Percentiles rank a stretch among this genome's conserved stretches.
These are phyloP conservation scores for Macroteleia sp. DNA, from an alignment of 2,888 invertebrate species.

Conservation along the genomic window DNA sequence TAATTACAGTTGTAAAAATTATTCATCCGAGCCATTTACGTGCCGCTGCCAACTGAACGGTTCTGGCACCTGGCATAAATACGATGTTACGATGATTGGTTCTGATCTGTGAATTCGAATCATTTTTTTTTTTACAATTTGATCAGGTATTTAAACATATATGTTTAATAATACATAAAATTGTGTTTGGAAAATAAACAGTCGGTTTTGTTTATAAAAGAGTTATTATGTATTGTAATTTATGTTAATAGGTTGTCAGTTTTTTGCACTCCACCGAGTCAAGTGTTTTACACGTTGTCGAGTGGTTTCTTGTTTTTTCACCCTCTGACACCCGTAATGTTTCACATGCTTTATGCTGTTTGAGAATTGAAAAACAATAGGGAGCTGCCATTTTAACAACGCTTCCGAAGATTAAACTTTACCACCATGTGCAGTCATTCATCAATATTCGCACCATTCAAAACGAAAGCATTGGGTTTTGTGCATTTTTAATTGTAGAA, in stretches of 20 bases:
- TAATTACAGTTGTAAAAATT: not conserved
- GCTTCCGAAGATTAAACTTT: not conserved
- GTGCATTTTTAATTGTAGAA: too few species aligned
- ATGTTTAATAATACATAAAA: conserved; percentile 22
- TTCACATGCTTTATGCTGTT: conserved; percentile 13
- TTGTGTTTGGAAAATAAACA: not conserved
- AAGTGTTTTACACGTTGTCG: conserved; percentile 35
- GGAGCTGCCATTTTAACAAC: not conserved
- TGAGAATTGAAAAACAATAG: conserved; percentile 11
- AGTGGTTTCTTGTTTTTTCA: conserved; percentile 19
- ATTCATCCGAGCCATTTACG: too few species aligned
- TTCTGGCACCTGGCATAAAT: too few species aligned
- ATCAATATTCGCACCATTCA: too few species aligned
- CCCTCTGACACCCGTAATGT: conserved; percentile 8
- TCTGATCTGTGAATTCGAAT: conserved; percentile 1
- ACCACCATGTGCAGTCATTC: too few species aligned
- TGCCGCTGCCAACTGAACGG: too few species aligned
- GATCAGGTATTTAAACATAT: conserved; percentile 26
- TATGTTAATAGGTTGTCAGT: conserved; percentile 45
- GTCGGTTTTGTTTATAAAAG: conserved; percentile 44
- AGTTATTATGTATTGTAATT: conserved; percentile 51
- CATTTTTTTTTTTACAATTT: conserved; percentile 8
- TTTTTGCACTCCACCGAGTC: conserved; percentile 22
- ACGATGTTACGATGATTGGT: too few species aligned
- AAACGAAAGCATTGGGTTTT: too few species aligned